Evolutionary conservation across 2,797 vertebrate genomes (phyloP), one percentile per base, ranked within the genome.

Genomic region (Enteromius argenteus): DNA sequence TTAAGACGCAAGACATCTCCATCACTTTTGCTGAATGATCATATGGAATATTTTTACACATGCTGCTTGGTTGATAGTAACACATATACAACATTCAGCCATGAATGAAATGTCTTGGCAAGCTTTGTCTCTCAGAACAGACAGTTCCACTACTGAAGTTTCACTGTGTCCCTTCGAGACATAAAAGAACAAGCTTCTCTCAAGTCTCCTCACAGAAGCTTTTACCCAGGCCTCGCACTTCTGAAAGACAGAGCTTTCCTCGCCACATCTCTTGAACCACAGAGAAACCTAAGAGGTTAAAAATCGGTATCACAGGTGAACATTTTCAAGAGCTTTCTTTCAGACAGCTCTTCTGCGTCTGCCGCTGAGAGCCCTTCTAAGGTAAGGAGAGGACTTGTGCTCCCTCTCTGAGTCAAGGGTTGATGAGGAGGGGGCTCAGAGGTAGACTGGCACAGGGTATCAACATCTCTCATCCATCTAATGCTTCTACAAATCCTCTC

Each of bases 241-340:
- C 68, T 76, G 76, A 87, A 84, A 60, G 42, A 53, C 37, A 53
- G 81, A 62, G 69, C 39, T 68, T 72, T 79, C 30, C 49, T 68
- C 37, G 17, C 81, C 62, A 56, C 69, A 21, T 80, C 82, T 80
- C 44, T 66, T 85, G 73, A 87, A 83, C 76, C 67, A 35, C 71
- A 32, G 51, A 58, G 69, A 77, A 71, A 74, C 80, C 79, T 80
- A 79, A 86, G 79, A 84, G 85, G 76, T 82, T 85, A 81, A 85
- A 87, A 85, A 83, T 72, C 83, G 64, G 80, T 53, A 84, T 83
- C 80, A 85, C 78, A 84, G 73, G 58, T 85, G 75, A 89, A 85
- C 67, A 56, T 69, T 80, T 75, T 84, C 69, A 67, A 87, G 82
- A 81, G 85, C 46, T 39, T 85, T 80, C 79, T 83, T 86, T 72